Evolutionary conservation across 2,888 invertebrate genomes (phyloP).

Genomic region (Sesia bembeciformis): DNA sequence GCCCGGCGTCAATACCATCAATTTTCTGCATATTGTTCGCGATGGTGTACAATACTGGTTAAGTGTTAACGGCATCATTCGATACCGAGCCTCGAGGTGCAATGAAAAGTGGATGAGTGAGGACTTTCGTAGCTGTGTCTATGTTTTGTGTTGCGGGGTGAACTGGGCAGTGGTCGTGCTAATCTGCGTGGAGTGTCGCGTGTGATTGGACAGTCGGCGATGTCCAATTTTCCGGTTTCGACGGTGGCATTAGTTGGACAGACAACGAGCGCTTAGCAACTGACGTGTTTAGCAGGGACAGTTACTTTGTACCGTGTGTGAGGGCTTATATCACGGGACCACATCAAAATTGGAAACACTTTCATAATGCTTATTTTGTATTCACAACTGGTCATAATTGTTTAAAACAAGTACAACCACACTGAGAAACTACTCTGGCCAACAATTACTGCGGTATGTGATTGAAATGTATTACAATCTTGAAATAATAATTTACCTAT

Average conservation of each 20-base stretch:
- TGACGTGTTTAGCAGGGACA: conserved; percentile 16
- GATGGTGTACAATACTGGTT: conserved; percentile 43
- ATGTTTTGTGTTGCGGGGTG: conserved; percentile 27
- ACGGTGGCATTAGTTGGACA: conserved; percentile 52
- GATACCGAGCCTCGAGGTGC: conserved; percentile 30
- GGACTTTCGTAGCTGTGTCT: conserved; percentile 33
- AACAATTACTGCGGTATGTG: too few species aligned
- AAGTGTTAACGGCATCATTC: conserved; percentile 20
- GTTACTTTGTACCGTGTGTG: background rate
- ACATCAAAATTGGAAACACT: too few species aligned
- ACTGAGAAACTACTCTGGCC: too few species aligned
- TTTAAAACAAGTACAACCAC: too few species aligned
- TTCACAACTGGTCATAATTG: too few species aligned
- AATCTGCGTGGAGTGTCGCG: conserved; percentile 71
- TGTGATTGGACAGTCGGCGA: conserved; percentile 67
- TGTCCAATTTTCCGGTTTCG: conserved; percentile 70
- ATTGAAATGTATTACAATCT: too few species aligned
- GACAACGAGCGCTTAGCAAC: conserved; percentile 52
- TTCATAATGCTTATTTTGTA: too few species aligned
- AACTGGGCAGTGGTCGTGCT: conserved; percentile 56
- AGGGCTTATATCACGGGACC: too few species aligned
- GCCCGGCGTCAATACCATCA: conserved; percentile 23
- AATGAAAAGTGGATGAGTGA: conserved; percentile 47
- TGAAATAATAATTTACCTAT: too few species aligned
- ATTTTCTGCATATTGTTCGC: conserved; percentile 19